A percentile compares a stretch with the other conserved stretches of the same genome.
These are phyloP conservation scores for Cryptosula pallasiana DNA, from an alignment of 2,888 invertebrate species.

Conservation along the genomic window DNA sequence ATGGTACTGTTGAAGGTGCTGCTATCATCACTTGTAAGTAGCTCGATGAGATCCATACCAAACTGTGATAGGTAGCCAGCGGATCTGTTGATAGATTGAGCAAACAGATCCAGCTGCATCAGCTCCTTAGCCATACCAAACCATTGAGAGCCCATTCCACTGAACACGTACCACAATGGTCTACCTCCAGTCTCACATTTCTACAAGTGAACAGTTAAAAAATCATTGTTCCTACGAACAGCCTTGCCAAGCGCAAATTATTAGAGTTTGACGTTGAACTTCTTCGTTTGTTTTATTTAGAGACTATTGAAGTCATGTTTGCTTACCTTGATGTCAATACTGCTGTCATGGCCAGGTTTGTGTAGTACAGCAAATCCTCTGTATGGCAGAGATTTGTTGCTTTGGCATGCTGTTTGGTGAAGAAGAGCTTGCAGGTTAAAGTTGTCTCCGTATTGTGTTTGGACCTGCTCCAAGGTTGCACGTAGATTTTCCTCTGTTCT, in stretches of 20 bases:
- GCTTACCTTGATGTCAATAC: not conserved
- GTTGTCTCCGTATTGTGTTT: slow-evolving; percentile 56
- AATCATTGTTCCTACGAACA: no score
- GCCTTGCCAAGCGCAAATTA: no score
- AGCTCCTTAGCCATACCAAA: slow-evolving; percentile 89
- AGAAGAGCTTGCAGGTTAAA: slow-evolving; percentile 44
- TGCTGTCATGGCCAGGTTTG: not conserved
- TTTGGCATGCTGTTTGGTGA: slow-evolving; percentile 60
- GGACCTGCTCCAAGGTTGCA: slow-evolving; percentile 64
- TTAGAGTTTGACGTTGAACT: no score
- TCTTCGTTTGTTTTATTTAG: no score
- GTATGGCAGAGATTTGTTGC: slow-evolving; percentile 55
- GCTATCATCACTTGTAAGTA: slow-evolving; percentile 62
- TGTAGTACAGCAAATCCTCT: slow-evolving; percentile 76
- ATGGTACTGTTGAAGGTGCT: slow-evolving; percentile 48
- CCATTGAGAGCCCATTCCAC: slow-evolving; percentile 96
- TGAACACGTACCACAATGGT: slow-evolving; percentile 90
- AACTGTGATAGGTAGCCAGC: slow-evolving; percentile 72
- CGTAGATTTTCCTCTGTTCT: not conserved
- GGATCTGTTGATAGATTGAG: slow-evolving; percentile 69
- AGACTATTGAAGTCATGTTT: no score
- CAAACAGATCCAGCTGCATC: slow-evolving; percentile 76
- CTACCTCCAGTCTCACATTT: slow-evolving; percentile 59
- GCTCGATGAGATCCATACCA: slow-evolving; percentile 74
- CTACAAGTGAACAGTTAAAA: slow-evolving; percentile 65